phyloP scores from a whole-genome alignment of 2,113 vertebrate genomes.

The Microcebus ravelobensis region DNA sequence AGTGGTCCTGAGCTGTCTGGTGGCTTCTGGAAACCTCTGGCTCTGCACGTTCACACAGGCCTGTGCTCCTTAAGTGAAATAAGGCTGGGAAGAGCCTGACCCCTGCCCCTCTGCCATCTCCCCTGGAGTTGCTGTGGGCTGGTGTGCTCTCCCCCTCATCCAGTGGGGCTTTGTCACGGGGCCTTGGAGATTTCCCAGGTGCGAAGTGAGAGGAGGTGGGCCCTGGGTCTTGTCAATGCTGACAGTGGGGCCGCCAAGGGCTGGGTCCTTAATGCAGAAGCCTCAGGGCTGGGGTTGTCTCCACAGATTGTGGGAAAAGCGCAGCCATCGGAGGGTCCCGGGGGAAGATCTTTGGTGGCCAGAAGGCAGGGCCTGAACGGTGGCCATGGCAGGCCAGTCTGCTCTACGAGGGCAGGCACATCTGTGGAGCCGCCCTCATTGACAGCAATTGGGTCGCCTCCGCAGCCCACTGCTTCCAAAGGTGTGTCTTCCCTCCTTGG shows the following conservation, averaged over 20 bases:
- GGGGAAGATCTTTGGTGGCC: conserved; percentile 11
- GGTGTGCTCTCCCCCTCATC: not conserved
- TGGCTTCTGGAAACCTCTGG: not conserved
- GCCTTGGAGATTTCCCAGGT: not conserved
- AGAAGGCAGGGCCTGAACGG: not conserved
- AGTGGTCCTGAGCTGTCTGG: too few relatives aligned
- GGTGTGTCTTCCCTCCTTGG: not conserved
- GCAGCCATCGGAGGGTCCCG: not conserved
- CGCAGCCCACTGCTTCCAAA: conserved; percentile 67
- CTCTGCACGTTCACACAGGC: too few relatives aligned
- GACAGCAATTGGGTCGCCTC: conserved; percentile 73
- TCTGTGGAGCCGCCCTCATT: conserved; percentile 87
- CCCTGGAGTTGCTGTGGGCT: not conserved
- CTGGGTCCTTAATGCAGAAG: not conserved
- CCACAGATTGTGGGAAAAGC: conserved; percentile 56
- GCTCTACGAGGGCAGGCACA: conserved; percentile 70
- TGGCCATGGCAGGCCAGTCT: conserved; percentile 89
- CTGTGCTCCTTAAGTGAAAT: not conserved
- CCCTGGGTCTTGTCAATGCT: not conserved
- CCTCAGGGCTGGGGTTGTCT: not conserved
- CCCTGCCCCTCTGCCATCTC: too few relatives aligned
- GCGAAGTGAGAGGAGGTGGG: not conserved
- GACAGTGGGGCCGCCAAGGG: not conserved
- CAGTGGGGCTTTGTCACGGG: not conserved
- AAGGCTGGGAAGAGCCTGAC: not conserved